phyloP scores from a whole-genome alignment of 2,113 vertebrate genomes.

The Spea bombifrons region DNA sequence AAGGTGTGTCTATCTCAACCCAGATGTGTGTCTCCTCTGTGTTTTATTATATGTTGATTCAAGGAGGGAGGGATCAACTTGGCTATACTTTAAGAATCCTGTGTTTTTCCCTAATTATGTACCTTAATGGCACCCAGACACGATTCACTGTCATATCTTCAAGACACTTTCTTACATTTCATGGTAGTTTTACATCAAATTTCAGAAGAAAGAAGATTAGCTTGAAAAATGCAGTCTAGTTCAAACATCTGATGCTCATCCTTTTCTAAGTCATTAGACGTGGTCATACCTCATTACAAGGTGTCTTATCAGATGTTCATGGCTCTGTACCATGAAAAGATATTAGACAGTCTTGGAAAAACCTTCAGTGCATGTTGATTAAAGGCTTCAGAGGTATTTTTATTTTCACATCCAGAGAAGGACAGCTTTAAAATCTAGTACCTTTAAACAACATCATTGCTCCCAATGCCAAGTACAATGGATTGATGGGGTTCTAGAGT shows the following conservation, averaged over 20 bases:
- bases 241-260: conserved; percentile 35
- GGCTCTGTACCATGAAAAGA: conserved; percentile 28
- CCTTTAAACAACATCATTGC: no score
- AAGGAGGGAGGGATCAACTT: no score
- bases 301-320: conserved; percentile 19
- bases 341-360: not conserved
- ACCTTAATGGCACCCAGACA: not conserved
- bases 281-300: conserved; percentile 42
- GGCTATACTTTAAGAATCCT: conserved; percentile 1
- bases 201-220: conserved; percentile 32
- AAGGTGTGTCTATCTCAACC: not conserved
- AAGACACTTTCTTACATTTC: conserved; percentile 5
- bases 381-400: no score
- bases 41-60: no score
- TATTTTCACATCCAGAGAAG: no score
- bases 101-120: not conserved
- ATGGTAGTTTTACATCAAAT: not conserved
- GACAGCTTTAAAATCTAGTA: no score
- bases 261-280: conserved; percentile 40
- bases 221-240: conserved; percentile 18
- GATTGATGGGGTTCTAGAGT: no score
- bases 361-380: no score
- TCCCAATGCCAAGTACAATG: no score
- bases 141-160: conserved; percentile 1
- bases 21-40: no score